A percentile compares a stretch with the other conserved stretches of the same genome.
phyloP scores from a whole-genome alignment of 1,140 invertebrate species.

The Drosophila willistoni region DNA sequence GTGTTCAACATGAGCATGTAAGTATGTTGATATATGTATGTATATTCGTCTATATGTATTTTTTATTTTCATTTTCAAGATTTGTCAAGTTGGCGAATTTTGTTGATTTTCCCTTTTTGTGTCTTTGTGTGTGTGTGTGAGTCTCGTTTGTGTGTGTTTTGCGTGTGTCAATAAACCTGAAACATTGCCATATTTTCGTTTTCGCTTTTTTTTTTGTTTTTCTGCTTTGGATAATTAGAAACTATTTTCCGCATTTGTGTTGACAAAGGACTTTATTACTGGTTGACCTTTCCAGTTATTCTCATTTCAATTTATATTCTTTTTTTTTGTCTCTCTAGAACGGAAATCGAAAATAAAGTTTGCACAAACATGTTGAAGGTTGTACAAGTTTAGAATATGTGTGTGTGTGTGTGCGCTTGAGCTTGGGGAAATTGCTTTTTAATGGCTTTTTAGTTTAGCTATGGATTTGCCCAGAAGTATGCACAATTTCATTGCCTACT shows the following conservation, averaged over 20 bases:
- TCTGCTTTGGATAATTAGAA: slow-evolving; percentile 4
- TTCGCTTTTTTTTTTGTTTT: slow-evolving; percentile 3
- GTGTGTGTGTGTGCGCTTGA: background rate
- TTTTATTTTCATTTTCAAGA: slow-evolving; percentile 23
- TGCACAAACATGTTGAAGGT: slow-evolving; percentile 45
- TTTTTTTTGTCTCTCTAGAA: slow-evolving; percentile 34
- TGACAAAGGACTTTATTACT: slow-evolving; percentile 30
- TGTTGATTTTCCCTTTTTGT: slow-evolving; percentile 23
- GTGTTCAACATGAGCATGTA: background rate
- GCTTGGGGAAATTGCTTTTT: slow-evolving; percentile 57
- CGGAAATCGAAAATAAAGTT: slow-evolving; percentile 63
- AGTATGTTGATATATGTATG: background rate
- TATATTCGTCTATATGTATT: background rate
- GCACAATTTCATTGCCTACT: slow-evolving; percentile 15
- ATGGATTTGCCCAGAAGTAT: slow-evolving; percentile 18
- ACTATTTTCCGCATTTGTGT: slow-evolving; percentile 12
- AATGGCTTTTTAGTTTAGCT: slow-evolving; percentile 50
- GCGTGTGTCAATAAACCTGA: slow-evolving; percentile 14
- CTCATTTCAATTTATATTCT: slow-evolving; percentile 19
- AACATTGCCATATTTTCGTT: slow-evolving; percentile 12
- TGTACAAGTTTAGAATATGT: slow-evolving; percentile 38
- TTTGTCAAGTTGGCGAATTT: slow-evolving; percentile 58
- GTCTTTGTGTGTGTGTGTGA: background rate
- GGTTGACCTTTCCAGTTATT: slow-evolving; percentile 41
- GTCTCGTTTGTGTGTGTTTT: background rate